phyloP scores from a whole-genome alignment of 2,888 invertebrate species.

The Sminthurides aquaticus region DNA sequence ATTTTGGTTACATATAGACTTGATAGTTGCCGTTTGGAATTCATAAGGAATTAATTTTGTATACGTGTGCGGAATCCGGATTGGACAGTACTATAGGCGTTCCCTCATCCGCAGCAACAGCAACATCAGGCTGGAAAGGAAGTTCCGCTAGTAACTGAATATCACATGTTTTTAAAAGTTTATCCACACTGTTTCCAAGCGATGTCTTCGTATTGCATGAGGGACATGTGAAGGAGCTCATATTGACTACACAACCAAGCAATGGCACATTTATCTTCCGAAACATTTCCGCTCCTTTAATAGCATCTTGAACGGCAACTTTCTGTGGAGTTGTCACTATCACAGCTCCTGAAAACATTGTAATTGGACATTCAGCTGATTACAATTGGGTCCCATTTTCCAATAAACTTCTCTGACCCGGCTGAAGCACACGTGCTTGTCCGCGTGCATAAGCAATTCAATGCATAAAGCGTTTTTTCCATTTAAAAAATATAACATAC shows the following conservation, averaged over 20 bases:
- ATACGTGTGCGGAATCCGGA: constrained; percentile 16
- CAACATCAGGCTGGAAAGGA: constrained; percentile 63
- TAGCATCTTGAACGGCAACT: constrained; percentile 76
- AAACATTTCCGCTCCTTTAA: constrained; percentile 81
- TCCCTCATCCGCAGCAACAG: constrained; percentile 63
- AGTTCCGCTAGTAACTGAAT: constrained; percentile 62
- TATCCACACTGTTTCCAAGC: constrained; percentile 62
- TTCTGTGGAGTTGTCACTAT: constrained; percentile 88
- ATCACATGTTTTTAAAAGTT: constrained; percentile 55
- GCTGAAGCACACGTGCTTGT: too few species aligned
- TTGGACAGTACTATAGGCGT: constrained; percentile 62
- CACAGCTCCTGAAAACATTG: constrained; percentile 59
- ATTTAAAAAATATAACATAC: constrained; percentile 49
- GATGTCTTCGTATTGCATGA: constrained; percentile 66
- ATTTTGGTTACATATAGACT: too few species aligned
- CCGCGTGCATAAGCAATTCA: too few species aligned
- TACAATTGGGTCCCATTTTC: background rate
- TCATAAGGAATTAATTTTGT: too few species aligned
- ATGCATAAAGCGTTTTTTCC: too few species aligned
- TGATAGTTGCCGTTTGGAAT: too few species aligned
- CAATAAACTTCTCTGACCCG: too few species aligned
- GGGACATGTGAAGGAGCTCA: constrained; percentile 71
- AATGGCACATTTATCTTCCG: constrained; percentile 72
- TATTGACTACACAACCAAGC: constrained; percentile 84
- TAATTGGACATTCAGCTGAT: too few species aligned